Evolutionary conservation across 2,797 vertebrate genomes (phyloP), one percentile per base, ranked within the genome.

Genomic region (Lagodon rhomboides): DNA sequence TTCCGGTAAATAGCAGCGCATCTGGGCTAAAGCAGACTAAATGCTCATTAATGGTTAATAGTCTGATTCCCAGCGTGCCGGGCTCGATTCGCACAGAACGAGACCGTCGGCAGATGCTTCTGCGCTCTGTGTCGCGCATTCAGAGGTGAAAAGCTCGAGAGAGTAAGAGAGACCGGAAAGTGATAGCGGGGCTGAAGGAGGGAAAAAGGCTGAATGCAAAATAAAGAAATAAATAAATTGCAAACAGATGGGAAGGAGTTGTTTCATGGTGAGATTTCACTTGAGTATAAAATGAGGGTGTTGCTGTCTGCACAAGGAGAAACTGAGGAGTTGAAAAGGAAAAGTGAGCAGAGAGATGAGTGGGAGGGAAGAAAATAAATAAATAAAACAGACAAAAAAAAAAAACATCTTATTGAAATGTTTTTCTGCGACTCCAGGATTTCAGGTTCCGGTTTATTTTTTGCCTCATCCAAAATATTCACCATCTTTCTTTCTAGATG

Each of bases 401-500:
- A n/a, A 12, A 12, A 44, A 2, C 20, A 38, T 38, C 38, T 38
- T 9, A 38, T 38, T 11, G 9, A 38, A 34, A 34, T 34, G 16
- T 47, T 46, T 44, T n/a, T 61, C 38, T 47, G 25, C 53, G 53
- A 55, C 41, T 50, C 11, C 22, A 11, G 17, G 15, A 60, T 73
- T 55, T 41, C 34, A 56, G 15, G 10, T 44, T 41, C 5, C 0
- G 47, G 38, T 67, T 30, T 74, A 77, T 83, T 80, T 80, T 80
- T 83, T 68, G 46, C 55, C 27, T 75, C 68, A 68, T n/a, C 59
- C 10, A n/a, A n/a, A n/a, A n/a, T 83, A 63, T 80, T 60, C 53
- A 64, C 60, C 64, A n/a, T 63, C 71, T 30, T 30, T 69, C 58
- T 71, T 27, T 12, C n/a, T 18, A 4, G 44, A 61, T 4, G 43